Evolutionary conservation across 2,113 vertebrate genomes (phyloP).

Genomic region (Callithrix jacchus): DNA sequence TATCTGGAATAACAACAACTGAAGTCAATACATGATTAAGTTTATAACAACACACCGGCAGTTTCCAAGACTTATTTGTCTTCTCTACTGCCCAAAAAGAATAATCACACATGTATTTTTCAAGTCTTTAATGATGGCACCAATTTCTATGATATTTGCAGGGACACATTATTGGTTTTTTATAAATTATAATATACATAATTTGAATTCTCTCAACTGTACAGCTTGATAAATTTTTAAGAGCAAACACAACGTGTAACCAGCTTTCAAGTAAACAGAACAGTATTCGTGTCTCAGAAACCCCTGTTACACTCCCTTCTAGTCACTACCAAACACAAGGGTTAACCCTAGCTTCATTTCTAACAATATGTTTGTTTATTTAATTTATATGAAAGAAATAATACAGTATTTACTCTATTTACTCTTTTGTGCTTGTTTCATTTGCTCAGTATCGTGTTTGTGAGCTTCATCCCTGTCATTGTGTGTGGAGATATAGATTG

Average conservation of each 20-base stretch:
- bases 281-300: neutral
- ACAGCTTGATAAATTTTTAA: neutral
- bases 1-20: constrained; percentile 35
- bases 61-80: neutral
- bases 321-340: neutral
- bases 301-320: neutral
- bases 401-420: neutral
- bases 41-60: neutral
- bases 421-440: neutral
- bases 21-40: neutral
- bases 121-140: neutral
- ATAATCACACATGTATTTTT: neutral
- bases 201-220: neutral
- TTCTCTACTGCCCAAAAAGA: neutral
- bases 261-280: neutral
- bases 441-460: neutral
- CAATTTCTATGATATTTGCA: neutral
- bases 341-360: neutral
- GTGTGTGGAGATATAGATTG: neutral
- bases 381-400: neutral
- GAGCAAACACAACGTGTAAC: neutral
- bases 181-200: neutral
- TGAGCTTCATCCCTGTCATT: neutral
- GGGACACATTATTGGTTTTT: neutral
- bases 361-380: neutral